phyloP scores from a whole-genome alignment of 2,888 invertebrate genomes.

The Spatulosminthurus flaviceps region DNA sequence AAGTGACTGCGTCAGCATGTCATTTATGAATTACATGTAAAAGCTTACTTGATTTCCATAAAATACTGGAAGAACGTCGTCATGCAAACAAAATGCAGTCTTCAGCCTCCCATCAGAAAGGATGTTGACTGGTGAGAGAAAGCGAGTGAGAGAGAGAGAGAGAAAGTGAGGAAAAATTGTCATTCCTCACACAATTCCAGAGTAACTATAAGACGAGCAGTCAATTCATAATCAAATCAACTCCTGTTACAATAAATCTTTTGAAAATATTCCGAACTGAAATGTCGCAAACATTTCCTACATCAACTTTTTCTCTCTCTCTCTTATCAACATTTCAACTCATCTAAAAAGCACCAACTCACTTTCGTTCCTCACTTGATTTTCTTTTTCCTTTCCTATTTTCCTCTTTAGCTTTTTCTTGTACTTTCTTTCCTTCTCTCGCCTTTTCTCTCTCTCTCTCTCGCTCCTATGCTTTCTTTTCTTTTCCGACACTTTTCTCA shows the following conservation, averaged over 20 bases:
- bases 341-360: neutral
- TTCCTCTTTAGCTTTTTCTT: neutral
- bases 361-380: neutral
- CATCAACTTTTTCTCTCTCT: neutral
- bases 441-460: neutral
- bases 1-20: conserved; percentile 21
- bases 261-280: no score
- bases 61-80: conserved; percentile 1
- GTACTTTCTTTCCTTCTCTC: neutral
- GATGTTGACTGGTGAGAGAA: neutral
- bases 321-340: conserved; percentile 8
- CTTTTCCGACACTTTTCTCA: neutral
- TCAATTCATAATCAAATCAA: no score
- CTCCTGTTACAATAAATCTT: no score
- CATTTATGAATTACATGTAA: conserved; percentile 33
- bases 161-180: conserved; percentile 12
- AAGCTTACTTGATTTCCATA: conserved; percentile 22
- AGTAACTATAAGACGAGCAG: no score
- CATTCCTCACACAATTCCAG: no score
- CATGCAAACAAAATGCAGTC: neutral
- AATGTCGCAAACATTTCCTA: neutral
- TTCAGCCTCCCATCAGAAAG: no score
- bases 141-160: conserved; percentile 19
- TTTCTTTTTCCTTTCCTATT: neutral
- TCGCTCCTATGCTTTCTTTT: neutral